Percentiles rank a stretch among this genome's conserved stretches.
Evolutionary conservation across 2,113 vertebrate species (phyloP).

Genomic region (Heloderma charlesbogerti): DNA sequence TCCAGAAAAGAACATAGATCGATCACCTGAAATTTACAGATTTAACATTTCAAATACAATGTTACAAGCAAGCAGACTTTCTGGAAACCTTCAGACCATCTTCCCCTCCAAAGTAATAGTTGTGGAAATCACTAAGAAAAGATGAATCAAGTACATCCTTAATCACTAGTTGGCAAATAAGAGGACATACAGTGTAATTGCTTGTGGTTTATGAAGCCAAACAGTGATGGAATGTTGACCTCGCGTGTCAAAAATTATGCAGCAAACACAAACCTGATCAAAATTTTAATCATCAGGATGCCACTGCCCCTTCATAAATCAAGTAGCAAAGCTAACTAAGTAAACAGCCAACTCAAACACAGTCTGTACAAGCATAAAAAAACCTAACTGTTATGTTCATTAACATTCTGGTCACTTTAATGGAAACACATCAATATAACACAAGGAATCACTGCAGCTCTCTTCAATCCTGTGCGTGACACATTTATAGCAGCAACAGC

Average conservation of each 20-base stretch:
- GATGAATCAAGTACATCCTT: neutral
- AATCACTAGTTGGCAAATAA: conserved; percentile 15
- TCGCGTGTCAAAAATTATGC: neutral
- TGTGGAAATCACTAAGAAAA: neutral
- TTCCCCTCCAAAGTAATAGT: neutral
- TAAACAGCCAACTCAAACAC: neutral
- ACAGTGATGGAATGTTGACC: neutral
- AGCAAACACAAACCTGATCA: neutral
- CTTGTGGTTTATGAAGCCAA: neutral
- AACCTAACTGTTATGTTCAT: neutral
- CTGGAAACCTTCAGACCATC: neutral
- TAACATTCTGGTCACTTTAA: conserved; percentile 16
- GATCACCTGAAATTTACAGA: neutral
- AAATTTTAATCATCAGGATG: fast-evolving
- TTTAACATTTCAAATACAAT: neutral
- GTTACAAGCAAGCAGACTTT: neutral
- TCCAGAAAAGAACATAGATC: neutral
- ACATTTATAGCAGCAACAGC: neutral
- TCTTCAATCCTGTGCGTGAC: neutral
- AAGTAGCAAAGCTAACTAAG: conserved; percentile 14
- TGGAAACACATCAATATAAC: neutral
- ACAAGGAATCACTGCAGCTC: neutral
- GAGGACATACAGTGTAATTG: conserved; percentile 1
- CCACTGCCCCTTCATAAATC: neutral
- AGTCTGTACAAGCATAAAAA: neutral